Conservation (phyloP, 2,888 invertebrate species). For the Leucoptera coffeella region DNA sequence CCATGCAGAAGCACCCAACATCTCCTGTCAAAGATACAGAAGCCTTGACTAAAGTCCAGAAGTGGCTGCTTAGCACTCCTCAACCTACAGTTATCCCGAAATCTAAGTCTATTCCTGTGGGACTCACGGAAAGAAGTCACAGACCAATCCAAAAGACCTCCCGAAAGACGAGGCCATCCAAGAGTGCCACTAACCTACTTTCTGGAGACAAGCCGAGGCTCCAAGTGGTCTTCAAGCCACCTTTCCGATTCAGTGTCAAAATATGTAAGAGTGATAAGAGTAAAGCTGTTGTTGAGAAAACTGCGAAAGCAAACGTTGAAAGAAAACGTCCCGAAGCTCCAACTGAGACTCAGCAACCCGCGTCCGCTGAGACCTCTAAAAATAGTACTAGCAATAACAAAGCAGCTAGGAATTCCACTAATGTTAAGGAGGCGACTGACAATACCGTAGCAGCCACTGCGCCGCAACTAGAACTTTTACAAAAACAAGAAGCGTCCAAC, state of each 20-base stretch:
- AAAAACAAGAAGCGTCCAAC: conserved; percentile 13
- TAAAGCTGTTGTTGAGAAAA: conserved; percentile 54
- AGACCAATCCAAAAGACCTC: conserved; percentile 47
- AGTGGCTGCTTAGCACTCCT: conserved; percentile 75
- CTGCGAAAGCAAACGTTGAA: conserved; percentile 42
- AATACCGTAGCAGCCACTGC: conserved; percentile 9
- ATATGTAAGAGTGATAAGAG: conserved; percentile 67
- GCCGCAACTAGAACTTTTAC: conserved; percentile 17
- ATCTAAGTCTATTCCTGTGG: conserved; percentile 78
- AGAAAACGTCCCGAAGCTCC: conserved; percentile 12
- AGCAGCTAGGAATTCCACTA: conserved; percentile 21
- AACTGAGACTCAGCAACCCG: conserved; percentile 10
- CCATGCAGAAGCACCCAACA: conserved; percentile 55
- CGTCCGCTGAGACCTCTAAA: conserved; percentile 19
- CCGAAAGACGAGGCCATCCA: conserved; percentile 50
- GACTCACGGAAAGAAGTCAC: conserved; percentile 52
- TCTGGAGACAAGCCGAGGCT: conserved; percentile 64
- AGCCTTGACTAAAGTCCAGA: conserved; percentile 71
- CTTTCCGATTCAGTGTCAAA: conserved; percentile 80
- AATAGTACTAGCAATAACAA: conserved; percentile 17
- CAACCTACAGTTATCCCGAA: conserved; percentile 61
- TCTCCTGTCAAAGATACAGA: conserved; percentile 51
- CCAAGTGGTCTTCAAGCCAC: conserved; percentile 83
- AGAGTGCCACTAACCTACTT: conserved; percentile 67
- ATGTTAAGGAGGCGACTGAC: conserved; percentile 11